These are phyloP conservation scores for Carduelis carduelis DNA, from an alignment of 2,797 vertebrate species.

Conservation along the genomic window DNA sequence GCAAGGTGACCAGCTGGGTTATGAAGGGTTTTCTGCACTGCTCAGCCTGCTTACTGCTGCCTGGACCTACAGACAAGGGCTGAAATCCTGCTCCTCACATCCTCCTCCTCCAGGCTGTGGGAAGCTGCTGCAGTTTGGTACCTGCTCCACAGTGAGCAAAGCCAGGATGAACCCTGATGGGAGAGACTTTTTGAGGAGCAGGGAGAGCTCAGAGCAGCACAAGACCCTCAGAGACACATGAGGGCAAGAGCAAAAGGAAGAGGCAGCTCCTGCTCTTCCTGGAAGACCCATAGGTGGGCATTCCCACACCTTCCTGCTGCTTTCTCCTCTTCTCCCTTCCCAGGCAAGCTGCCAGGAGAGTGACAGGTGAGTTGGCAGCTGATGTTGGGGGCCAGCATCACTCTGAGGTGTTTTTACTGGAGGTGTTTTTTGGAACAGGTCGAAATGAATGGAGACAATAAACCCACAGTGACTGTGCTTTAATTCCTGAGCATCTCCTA, in stretches of 20 bases:
- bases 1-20: background rate
- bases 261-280: background rate
- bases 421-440: background rate
- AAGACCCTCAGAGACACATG: accelerated
- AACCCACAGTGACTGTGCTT: background rate
- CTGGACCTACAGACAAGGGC: background rate
- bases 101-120: background rate
- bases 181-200: background rate
- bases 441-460: conserved; percentile 7
- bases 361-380: background rate
- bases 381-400: background rate
- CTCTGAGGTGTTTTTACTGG: background rate
- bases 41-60: background rate
- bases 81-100: background rate
- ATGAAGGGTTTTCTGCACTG: background rate
- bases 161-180: background rate
- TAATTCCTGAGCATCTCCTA: conserved; percentile 23
- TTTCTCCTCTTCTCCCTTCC: background rate
- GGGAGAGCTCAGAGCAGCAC: background rate
- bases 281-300: background rate
- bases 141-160: background rate
- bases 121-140: background rate
- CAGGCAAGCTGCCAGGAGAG: background rate
- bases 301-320: background rate
- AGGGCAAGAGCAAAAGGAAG: background rate